Percentiles rank a stretch among this genome's conserved stretches.
phyloP scores from a whole-genome alignment of 2,113 vertebrate genomes.

The Gymnorhina tibicen region DNA sequence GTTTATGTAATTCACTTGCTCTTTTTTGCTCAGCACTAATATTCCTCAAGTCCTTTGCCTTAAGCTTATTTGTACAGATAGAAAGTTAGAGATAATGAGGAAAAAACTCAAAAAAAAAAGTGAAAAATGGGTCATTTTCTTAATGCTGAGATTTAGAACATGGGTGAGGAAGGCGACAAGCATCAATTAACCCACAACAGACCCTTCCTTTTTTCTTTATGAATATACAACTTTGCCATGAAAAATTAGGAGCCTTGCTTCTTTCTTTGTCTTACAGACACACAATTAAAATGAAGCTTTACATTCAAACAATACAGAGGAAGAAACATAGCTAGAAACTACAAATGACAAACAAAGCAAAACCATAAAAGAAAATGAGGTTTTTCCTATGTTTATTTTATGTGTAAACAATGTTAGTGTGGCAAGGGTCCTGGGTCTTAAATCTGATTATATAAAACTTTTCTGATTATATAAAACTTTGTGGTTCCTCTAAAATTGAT shows the following conservation, averaged over 20 bases:
- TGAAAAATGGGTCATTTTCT: neutral
- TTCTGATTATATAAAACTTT: neutral
- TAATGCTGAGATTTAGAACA: neutral
- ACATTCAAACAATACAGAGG: neutral
- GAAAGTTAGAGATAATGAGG: neutral
- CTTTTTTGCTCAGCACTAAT: neutral
- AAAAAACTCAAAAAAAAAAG: neutral
- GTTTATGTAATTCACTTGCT: neutral
- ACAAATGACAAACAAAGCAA: neutral
- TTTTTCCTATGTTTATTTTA: fast-evolving
- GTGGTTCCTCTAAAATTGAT: neutral
- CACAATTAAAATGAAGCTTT: neutral
- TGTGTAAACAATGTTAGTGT: neutral
- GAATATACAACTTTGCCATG: neutral
- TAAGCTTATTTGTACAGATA: neutral
- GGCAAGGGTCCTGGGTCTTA: neutral
- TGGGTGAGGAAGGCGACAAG: neutral
- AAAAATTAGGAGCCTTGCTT: neutral
- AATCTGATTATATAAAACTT: neutral
- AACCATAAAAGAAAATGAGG: neutral
- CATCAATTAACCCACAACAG: neutral
- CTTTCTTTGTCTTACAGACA: neutral
- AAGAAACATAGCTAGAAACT: neutral
- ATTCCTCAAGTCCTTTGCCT: neutral
- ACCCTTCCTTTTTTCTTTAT: neutral